Percentiles rank a stretch among this genome's conserved stretches.
phyloP scores from a whole-genome alignment of 2,888 invertebrate species.

The Slavum lentiscoides region DNA sequence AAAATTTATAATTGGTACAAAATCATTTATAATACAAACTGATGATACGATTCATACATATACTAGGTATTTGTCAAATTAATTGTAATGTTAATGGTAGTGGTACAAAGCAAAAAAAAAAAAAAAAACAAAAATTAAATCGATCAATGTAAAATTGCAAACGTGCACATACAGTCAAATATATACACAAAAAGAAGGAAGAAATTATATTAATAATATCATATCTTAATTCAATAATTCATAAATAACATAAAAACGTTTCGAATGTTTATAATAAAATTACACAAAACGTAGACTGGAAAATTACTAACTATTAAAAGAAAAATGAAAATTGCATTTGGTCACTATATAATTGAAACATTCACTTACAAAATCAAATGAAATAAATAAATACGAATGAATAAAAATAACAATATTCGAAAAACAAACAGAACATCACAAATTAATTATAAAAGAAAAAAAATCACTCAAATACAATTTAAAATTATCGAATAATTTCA shows the following conservation, averaged over 20 bases:
- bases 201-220: slow-evolving; percentile 5
- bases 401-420: slow-evolving; percentile 37
- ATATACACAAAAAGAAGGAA: slow-evolving; percentile 30
- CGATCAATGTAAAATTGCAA: slow-evolving; percentile 32
- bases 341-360: slow-evolving; percentile 12
- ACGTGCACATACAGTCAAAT: slow-evolving; percentile 30
- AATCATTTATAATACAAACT: slow-evolving; percentile 34
- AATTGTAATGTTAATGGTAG: slow-evolving; percentile 39
- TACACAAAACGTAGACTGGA: slow-evolving; percentile 8
- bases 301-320: slow-evolving; percentile 15
- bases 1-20: slow-evolving; percentile 36
- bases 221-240: not conserved
- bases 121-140: too few species aligned
- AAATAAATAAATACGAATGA: not conserved
- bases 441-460: slow-evolving; percentile 25
- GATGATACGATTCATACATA: slow-evolving; percentile 20
- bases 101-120: slow-evolving; percentile 29
- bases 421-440: slow-evolving; percentile 38
- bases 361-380: slow-evolving; percentile 20
- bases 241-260: not conserved
- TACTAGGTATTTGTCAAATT: slow-evolving; percentile 22
- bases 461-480: slow-evolving; percentile 37
- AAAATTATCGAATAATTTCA: not conserved
- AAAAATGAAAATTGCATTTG: slow-evolving; percentile 25
- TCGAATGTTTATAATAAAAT: slow-evolving; percentile 17